These are phyloP conservation scores for Caenorhabditis zanzibari DNA, from an alignment of 2,888 invertebrate species.

Conservation along the genomic window DNA sequence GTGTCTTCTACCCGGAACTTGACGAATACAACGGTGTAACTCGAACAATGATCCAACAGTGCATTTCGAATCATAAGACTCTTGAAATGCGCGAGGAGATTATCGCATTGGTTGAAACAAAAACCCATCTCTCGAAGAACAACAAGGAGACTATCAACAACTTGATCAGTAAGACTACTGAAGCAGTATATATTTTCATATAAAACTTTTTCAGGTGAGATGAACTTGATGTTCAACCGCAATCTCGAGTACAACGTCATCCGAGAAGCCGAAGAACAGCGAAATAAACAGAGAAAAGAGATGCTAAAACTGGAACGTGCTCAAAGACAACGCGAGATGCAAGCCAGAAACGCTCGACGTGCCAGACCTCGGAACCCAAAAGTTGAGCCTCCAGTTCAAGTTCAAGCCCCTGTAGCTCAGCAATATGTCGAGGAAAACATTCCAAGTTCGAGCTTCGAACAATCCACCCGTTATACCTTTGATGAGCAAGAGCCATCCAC, in stretches of 20 bases:
- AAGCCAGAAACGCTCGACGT: too few species aligned
- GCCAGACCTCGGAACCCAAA: too few species aligned
- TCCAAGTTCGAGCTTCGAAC: background rate
- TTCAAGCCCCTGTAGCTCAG: too few species aligned
- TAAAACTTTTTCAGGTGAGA: slow-evolving; percentile 42
- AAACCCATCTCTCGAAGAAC: background rate
- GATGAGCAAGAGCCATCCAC: too few species aligned
- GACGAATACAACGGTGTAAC: background rate
- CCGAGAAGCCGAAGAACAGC: background rate
- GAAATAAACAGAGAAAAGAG: background rate
- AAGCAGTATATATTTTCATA: too few species aligned
- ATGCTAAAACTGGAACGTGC: background rate
- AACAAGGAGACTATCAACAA: background rate
- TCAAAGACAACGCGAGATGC: too few species aligned
- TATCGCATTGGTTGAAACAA: background rate
- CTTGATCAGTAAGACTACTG: background rate
- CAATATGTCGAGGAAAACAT: too few species aligned
- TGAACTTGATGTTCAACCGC: slow-evolving; percentile 34
- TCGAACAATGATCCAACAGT: slow-evolving; percentile 9
- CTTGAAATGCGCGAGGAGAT: background rate
- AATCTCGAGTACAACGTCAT: slow-evolving; percentile 14
- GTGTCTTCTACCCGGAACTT: slow-evolving; percentile 16
- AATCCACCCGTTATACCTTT: background rate
- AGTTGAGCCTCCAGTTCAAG: too few species aligned
- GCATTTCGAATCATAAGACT: background rate